Evolutionary conservation across 2,113 vertebrate species (phyloP).

Genomic region (Rhinichthys klamathensis): DNA sequence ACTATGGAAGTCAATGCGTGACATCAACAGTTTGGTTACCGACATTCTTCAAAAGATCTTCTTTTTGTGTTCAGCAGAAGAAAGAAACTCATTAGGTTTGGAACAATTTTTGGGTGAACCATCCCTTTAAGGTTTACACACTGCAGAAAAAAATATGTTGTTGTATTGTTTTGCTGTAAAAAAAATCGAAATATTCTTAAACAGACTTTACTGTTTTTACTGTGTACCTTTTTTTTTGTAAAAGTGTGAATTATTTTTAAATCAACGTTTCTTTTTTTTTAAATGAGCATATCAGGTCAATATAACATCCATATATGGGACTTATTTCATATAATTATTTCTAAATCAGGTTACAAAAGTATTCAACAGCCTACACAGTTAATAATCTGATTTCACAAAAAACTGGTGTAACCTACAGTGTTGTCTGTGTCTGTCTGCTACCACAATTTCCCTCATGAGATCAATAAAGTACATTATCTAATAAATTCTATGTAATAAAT

Average conservation of each 20-base stretch:
- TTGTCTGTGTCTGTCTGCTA: not conserved
- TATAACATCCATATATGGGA: not conserved
- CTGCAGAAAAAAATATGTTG: not conserved
- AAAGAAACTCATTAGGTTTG: too few species aligned
- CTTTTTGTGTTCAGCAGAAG: too few species aligned
- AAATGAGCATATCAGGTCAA: not conserved
- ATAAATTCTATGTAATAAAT: not conserved
- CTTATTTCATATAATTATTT: not conserved
- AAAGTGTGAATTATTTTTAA: too few species aligned
- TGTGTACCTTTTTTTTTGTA: not conserved
- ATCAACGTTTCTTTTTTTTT: too few species aligned
- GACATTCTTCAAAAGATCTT: not conserved
- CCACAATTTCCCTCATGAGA: not conserved
- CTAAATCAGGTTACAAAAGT: not conserved
- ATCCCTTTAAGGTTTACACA: too few species aligned
- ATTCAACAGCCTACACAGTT: too few species aligned
- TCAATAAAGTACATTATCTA: not conserved
- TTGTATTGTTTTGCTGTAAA: not conserved
- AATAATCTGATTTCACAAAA: not conserved
- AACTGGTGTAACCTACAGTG: not conserved
- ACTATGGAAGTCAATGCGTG: not conserved
- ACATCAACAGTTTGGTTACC: not conserved
- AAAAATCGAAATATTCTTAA: not conserved
- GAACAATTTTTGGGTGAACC: too few species aligned
- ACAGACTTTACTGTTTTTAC: not conserved